Evolutionary conservation across 2,888 invertebrate genomes (phyloP), one percentile per base, ranked within the genome.

Genomic region (Brachypalpus laphriformis): DNA sequence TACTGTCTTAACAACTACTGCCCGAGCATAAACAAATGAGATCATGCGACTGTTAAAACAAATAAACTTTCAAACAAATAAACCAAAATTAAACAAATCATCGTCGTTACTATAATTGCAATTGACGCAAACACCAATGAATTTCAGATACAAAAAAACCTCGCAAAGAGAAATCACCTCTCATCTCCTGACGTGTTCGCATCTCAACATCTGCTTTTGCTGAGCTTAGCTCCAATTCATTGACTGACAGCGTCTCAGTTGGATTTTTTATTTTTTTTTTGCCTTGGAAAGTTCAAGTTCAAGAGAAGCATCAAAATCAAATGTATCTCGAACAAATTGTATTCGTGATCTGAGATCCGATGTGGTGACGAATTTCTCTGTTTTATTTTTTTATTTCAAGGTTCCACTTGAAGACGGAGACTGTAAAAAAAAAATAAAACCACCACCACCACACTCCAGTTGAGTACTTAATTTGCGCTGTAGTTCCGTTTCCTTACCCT

Each of bases 221-320:
- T 25, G 5, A 37, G 34, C 37, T 49, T 3, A 25, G 49, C 25
- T 56, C 28, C 42, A 20, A 56, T 56, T 70, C 56, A 70, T 31
- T 54, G 54, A 68, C 49, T 61, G 72, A 59, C 47, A 47, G 18
- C 49, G 20, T 51, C 37, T n/a, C n/a, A n/a, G n/a, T 37, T n/a
- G 11, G 54, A 9, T 7, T 25, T 28, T 61, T 34, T 14, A 9
- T 49, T n/a, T 18, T 25, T 8, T 40, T 51, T 31, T 20, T 42
- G 42, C 22, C 9, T 34, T 56, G 0, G 16, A 57, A 75, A 66
- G 75, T 75, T 75, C 75, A 75, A 75, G 75, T 75, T 75, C 75
- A 75, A 75, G 75, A 65, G 75, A 49, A 57, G 56, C 28, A 20
- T 56, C 49, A 14, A 37, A 56, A 65, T 54, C 37, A 56, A 70